A percentile compares a stretch with the other conserved stretches of the same genome.
phyloP scores from a whole-genome alignment of 1,140 invertebrate species.

The Anastrepha ludens region DNA sequence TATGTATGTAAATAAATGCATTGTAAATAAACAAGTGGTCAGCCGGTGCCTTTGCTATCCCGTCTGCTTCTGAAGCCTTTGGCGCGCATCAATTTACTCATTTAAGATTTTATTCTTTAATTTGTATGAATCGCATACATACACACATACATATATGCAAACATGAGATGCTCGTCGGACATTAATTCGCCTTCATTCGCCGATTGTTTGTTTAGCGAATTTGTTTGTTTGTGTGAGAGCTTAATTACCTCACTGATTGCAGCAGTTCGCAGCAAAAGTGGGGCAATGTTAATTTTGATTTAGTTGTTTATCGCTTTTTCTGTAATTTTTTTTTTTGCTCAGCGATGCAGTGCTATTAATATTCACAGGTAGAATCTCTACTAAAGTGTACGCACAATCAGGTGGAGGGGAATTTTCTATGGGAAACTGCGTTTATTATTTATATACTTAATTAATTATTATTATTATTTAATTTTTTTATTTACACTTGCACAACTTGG shows the following conservation, averaged over 20 bases:
- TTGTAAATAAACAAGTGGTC: slow-evolving; percentile 4
- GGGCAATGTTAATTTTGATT: slow-evolving; percentile 36
- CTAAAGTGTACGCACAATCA: no score
- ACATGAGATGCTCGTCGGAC: neutral
- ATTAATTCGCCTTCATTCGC: neutral
- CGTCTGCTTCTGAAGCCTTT: no score
- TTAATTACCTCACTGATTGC: slow-evolving; percentile 55
- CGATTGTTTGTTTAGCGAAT: slow-evolving; percentile 38
- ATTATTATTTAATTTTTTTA: no score
- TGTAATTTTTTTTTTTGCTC: no score
- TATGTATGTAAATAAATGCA: neutral
- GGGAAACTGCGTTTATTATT: no score
- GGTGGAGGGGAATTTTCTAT: no score
- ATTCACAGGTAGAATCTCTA: no score
- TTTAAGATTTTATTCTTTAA: slow-evolving; percentile 17
- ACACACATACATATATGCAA: neutral
- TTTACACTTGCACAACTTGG: no score
- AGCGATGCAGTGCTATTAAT: no score
- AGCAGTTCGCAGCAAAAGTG: neutral
- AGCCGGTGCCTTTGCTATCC: no score
- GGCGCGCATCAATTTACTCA: neutral
- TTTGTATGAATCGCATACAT: neutral
- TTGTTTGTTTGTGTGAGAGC: slow-evolving; percentile 30
- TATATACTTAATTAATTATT: no score
- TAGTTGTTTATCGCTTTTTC: slow-evolving; percentile 17